Evolutionary conservation across 2,888 invertebrate genomes (phyloP).

Genomic region (Dione vanillae): DNA sequence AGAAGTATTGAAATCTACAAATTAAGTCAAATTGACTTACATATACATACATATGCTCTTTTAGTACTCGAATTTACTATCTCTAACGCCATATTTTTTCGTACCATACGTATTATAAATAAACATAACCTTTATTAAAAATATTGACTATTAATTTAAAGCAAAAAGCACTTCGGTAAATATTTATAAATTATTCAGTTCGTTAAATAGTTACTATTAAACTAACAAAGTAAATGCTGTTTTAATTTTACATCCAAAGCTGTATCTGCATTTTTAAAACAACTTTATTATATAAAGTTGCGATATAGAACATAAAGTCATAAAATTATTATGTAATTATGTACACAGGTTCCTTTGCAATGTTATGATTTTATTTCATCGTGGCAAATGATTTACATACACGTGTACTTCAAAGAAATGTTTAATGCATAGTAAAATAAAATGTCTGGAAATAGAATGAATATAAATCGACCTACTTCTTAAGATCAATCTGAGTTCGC

Average conservation of each 20-base stretch:
- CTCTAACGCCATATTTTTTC: too few species aligned
- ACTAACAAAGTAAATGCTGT: neutral
- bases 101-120: too few species aligned
- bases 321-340: too few species aligned
- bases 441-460: conserved; percentile 48
- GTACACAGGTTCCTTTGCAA: too few species aligned
- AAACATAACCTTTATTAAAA: neutral
- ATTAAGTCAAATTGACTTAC: too few species aligned
- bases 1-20: too few species aligned
- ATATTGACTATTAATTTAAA: conserved; percentile 10
- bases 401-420: conserved; percentile 39
- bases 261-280: too few species aligned
- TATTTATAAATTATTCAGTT: neutral
- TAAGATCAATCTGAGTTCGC: conserved; percentile 34
- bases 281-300: too few species aligned
- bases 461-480: conserved; percentile 49
- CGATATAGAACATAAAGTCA: too few species aligned
- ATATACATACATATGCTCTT: too few species aligned
- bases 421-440: conserved; percentile 34
- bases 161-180: neutral
- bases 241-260: conserved; percentile 12
- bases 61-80: too few species aligned
- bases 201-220: neutral
- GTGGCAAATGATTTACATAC: conserved; percentile 25
- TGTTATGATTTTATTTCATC: conserved; percentile 26